Base-by-base conservation (phyloP, 2,888 invertebrate genomes). In the Scaptomyza flava region DNA sequence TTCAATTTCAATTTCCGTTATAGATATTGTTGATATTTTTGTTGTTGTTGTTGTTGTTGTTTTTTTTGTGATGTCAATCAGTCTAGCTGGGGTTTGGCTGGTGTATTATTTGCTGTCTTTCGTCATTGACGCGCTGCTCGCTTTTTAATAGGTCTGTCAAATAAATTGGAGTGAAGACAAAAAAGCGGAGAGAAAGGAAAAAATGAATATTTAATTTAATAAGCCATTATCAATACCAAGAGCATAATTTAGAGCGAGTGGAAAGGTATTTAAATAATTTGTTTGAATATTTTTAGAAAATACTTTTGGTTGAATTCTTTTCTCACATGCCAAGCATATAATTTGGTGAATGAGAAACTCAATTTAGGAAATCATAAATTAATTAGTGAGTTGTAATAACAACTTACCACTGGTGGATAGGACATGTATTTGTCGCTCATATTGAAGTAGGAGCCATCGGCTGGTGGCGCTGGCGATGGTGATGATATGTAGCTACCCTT, bases 371-470 rank as follows among this genome's bases (percentile, higher is more conserved):
- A 27, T 27, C 6, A 6, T 27, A 27, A 27, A 27, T 27, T 27
- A 27, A 23, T 23, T 23, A 23, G 23, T 6, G 8, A 30, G 30
- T 30, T 30, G 3, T 6, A 8, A 31, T 9, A 8, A 31, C 6
- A 14, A 50, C 89, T 90, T 76, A 91, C 91, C 90, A 91, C 91
- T 54, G 91, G 91, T 53, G 91, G 91, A 87, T 91, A 91, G 67
- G 91, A 91, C 71, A 91, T 89, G 60, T 91, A 91, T 65, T 91
- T 91, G 77, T 91, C 91, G 72, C 91, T 91, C 91, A 91, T 91
- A 63, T 91, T 91, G 33, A 91, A 91, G 61, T 91, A 91, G 7
- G 91, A 91, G 41, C 91, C 91, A 68, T 91, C 91, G 23, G 91
- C 91, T 20, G 91, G 91, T 53, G 91, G 91, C 69, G 91, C 91